phyloP scores from a whole-genome alignment of 2,797 vertebrate species.

The Austrolebias charrua region DNA sequence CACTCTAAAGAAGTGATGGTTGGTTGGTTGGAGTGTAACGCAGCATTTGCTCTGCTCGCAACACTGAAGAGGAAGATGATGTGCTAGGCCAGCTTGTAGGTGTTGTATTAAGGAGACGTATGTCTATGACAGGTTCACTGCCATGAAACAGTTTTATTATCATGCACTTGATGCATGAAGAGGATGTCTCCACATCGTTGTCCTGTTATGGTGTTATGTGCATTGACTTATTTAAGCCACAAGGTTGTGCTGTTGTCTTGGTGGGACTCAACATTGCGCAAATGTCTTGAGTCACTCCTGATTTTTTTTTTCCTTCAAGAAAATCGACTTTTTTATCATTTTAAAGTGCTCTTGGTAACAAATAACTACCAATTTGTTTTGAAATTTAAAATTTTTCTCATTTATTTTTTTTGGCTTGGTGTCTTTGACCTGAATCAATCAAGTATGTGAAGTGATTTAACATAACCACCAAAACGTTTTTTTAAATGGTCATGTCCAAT shows the following conservation, averaged over 20 bases:
- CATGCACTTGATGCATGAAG: not conserved
- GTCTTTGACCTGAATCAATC: not conserved
- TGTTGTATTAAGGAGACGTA: not conserved
- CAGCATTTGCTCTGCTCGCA: not conserved
- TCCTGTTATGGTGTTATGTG: not conserved
- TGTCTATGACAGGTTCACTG: not conserved
- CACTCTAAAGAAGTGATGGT: no score
- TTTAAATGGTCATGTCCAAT: not conserved
- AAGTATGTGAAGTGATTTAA: no score
- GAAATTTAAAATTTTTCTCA: no score
- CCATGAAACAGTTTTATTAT: no score
- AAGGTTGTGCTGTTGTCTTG: conserved; percentile 43
- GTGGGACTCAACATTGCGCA: not conserved
- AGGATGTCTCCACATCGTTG: not conserved
- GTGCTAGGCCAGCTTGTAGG: not conserved
- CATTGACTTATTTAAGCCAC: conserved; percentile 39
- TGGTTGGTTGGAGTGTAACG: no score
- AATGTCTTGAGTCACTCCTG: not conserved
- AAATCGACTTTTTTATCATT: no score
- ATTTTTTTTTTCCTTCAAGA: not conserved
- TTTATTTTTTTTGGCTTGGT: not conserved
- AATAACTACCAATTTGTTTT: no score
- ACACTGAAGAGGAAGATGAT: not conserved
- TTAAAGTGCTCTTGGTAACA: no score
- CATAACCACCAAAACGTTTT: not conserved